These are phyloP conservation scores for Drosophila kambysellisi DNA, from an alignment of 2,888 invertebrate species.

Conservation along the genomic window DNA sequence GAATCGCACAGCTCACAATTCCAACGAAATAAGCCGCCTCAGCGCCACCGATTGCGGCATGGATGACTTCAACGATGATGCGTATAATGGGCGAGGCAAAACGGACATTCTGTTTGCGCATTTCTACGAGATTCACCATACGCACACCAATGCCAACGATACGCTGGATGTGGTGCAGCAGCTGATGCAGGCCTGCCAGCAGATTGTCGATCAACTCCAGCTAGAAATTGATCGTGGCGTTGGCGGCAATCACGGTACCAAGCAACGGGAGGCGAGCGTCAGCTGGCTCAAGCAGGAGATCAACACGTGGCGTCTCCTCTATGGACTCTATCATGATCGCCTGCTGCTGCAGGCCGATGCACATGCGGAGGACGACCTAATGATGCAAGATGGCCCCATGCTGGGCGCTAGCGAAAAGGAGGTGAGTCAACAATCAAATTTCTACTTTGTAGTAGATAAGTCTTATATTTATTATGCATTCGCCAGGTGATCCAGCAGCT, in stretches of 20 bases:
- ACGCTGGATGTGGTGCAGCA: constrained; percentile 81
- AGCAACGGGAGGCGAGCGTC: constrained; percentile 39
- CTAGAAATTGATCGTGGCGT: constrained; percentile 61
- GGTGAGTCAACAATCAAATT: constrained; percentile 13
- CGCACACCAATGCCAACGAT: constrained; percentile 79
- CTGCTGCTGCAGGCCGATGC: constrained; percentile 85
- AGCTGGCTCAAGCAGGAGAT: constrained; percentile 92
- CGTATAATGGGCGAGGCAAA: constrained; percentile 71
- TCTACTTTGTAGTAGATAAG: neutral
- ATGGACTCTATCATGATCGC: constrained; percentile 93
- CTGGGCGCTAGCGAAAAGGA: constrained; percentile 87
- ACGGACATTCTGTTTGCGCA: constrained; percentile 81
- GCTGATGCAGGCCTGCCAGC: constrained; percentile 74
- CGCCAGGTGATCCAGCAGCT: constrained; percentile 81
- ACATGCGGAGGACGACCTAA: constrained; percentile 75
- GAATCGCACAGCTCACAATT: constrained; percentile 30
- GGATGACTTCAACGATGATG: constrained; percentile 36
- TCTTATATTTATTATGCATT: neutral
- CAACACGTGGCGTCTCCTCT: constrained; percentile 94
- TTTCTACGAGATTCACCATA: constrained; percentile 83
- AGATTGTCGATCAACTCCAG: constrained; percentile 76
- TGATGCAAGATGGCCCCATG: constrained; percentile 81
- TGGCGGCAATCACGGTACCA: constrained; percentile 43
- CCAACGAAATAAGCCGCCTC: constrained; percentile 45
- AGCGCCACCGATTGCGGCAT: constrained; percentile 30